Evolutionary conservation across 1,140 invertebrate genomes (phyloP).

Genomic region (Arctopsyche grandis): DNA sequence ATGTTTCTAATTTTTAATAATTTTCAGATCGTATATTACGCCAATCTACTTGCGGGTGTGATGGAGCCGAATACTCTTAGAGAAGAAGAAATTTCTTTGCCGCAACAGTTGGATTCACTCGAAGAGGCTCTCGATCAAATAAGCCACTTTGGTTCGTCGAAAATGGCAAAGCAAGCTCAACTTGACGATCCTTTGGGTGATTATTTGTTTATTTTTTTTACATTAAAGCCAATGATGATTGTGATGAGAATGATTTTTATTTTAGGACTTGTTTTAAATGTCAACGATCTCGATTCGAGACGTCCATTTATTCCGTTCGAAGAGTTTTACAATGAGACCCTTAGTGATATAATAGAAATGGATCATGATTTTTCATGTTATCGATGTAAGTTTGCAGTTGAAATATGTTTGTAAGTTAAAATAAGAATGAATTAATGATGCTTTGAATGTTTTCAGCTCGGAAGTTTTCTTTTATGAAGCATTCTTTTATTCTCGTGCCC

Average conservation of each 20-base stretch:
- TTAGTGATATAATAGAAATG: slow-evolving; percentile 93
- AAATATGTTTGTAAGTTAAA: background rate
- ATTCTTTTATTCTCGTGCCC: slow-evolving; percentile 92
- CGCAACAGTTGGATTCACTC: slow-evolving; percentile 60
- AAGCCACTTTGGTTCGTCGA: slow-evolving; percentile 60
- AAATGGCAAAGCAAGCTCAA: slow-evolving; percentile 63
- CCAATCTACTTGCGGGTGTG: slow-evolving; percentile 85
- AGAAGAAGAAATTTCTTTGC: slow-evolving; percentile 67
- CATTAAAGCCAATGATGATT: background rate
- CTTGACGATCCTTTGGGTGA: slow-evolving; percentile 67
- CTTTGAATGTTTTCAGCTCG: slow-evolving; percentile 58
- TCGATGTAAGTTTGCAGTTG: background rate
- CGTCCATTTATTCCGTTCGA: slow-evolving; percentile 84
- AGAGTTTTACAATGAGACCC: slow-evolving; percentile 93
- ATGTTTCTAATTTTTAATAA: slow-evolving; percentile 12
- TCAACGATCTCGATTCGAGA: slow-evolving; percentile 83
- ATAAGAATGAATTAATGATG: background rate
- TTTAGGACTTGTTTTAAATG: slow-evolving; percentile 59
- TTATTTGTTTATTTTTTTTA: slow-evolving; percentile 48
- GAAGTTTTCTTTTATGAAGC: slow-evolving; percentile 93
- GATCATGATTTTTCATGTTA: slow-evolving; percentile 84
- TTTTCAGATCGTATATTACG: slow-evolving; percentile 87
- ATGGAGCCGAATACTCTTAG: slow-evolving; percentile 73
- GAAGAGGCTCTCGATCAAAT: slow-evolving; percentile 61
- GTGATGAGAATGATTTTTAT: background rate